Evolutionary conservation across 2,797 vertebrate species (phyloP), one percentile per base, ranked within the genome.

Genomic region (Microctenopoma steveboyesi): DNA sequence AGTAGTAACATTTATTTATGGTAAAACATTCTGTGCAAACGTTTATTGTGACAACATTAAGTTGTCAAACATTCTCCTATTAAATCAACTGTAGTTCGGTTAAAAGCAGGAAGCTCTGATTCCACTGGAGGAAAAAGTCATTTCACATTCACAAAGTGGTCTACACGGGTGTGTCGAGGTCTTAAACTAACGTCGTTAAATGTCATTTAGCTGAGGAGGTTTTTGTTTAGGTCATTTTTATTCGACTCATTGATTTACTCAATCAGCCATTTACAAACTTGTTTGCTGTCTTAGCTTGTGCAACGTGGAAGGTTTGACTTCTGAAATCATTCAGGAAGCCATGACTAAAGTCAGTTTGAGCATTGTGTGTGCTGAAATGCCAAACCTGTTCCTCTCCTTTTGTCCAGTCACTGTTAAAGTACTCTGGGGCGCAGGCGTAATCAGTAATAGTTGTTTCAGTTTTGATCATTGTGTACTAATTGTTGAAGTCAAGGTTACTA

Each of bases 91-190:
- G 1, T 33, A 22, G 56, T 58, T 55, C 22, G 37, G 28, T 1
- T 57, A 27, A 53, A 64, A 27, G 40, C 63, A 2, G 62, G 74
- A 71, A 70, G 66, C 42, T 51, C 30, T 74, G 56, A 45, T 61
- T 25, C 57, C 75, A 84, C 70, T 79, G 73, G 72, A 69, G 51
- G 49, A 52, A 50, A 52, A 35, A 2, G 4, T 58, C 18, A 53
- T 40, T 67, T 48, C 40, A 76, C 55, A 42, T 76, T 74, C 51
- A 58, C 30, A 46, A 37, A 43, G 43, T 46, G 35, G n/a, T 6
- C 8, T 3, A 46, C 43, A 9, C 25, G 16, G 5, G 13, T 22
- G 22, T 22, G 22, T 22, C 22, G 22, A 22, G 22, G 22, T 71
- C 50, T 64, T 33, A 42, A 40, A 28, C 16, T 1, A 61, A 33